Conservation (phyloP, 2,888 invertebrate species). For the Chorisops tibialis region DNA sequence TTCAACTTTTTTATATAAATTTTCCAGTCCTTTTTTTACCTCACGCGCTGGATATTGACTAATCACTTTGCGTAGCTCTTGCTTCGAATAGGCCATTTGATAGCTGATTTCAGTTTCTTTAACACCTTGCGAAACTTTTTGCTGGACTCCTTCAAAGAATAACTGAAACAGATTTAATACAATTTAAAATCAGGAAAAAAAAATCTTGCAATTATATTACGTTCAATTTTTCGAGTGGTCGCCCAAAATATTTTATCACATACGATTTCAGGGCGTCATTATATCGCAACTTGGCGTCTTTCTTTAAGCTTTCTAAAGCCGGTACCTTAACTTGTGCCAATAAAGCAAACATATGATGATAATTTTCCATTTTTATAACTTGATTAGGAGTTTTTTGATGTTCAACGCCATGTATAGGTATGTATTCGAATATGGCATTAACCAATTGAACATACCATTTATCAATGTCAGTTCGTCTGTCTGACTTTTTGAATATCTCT, state of each 20-base stretch:
- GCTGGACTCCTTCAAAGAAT: slow-evolving; percentile 96
- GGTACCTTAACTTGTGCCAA: slow-evolving; percentile 86
- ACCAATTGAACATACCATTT: slow-evolving; percentile 84
- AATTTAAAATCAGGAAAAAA: background rate
- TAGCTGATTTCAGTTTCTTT: slow-evolving; percentile 97
- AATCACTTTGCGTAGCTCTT: slow-evolving; percentile 91
- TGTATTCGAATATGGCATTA: slow-evolving; percentile 79
- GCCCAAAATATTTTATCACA: slow-evolving; percentile 91
- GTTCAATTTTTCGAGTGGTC: slow-evolving; percentile 87
- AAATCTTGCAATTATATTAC: slow-evolving; percentile 52
- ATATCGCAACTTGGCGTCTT: slow-evolving; percentile 88
- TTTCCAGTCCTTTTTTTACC: slow-evolving; percentile 89
- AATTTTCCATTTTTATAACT: slow-evolving; percentile 94
- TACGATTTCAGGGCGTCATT: slow-evolving; percentile 85
- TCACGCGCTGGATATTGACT: slow-evolving; percentile 90
- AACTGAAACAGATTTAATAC: slow-evolving; percentile 56
- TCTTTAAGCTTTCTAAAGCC: slow-evolving; percentile 80
- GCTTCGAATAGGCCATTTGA: slow-evolving; percentile 95
- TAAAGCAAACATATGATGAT: slow-evolving; percentile 85
- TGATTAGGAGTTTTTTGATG: slow-evolving; percentile 90
- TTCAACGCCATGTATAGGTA: slow-evolving; percentile 72
- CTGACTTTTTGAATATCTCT: slow-evolving; percentile 79
- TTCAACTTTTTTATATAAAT: slow-evolving; percentile 92
- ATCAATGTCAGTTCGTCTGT: slow-evolving; percentile 84
- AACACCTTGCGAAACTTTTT: slow-evolving; percentile 88